Base-by-base conservation (phyloP, 2,888 invertebrate species). In the Anthophora plumipes region DNA sequence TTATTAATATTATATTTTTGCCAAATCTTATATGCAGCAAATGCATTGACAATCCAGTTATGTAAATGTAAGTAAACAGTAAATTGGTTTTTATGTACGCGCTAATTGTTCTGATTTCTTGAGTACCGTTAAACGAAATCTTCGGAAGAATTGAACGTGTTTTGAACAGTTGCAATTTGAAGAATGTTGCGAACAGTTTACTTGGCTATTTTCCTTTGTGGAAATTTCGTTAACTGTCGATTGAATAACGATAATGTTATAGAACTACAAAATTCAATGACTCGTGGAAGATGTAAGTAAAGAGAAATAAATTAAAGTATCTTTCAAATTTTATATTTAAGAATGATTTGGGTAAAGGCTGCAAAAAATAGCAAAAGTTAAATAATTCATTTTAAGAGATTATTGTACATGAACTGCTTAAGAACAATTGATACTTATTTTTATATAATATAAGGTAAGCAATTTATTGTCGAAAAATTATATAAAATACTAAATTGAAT, bases 251-350 rank as follows among this genome's bases (percentile, higher is more conserved):
- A 48, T 41, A 54, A 73, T 50, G 20, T 20, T 9, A 17, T 11
- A 48, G 64, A 66, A 59, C 43, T 52, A 31, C 54, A 60, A 72
- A 52, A 77, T 76, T 75, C 77, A 22, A 68, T 76, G 37, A 63
- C 50, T 25, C 88, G 88, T 39, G 90, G 88, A 73, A 91, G 85
- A 83, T 92, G 93, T 93, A 88, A 92, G 91, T 90, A 67, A 14
- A 14, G 8, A 20, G 37, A 57, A 64, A 20, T 64, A 7, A 39
- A 46, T n/a, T 14, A 12, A 14, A 12, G 31, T 48, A 2, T 20
- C 17, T 11, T 20, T 43, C 4, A 54, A 43, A 39, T 52, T 52
- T 69, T 48, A 14, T 17, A 59, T 25, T n/a, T 25, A 5, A 22
- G 14, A 50, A 20, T 64, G 1, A 12, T 20, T 8, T 6, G 12